phyloP scores from a whole-genome alignment of 2,888 invertebrate genomes.

The Pandemis heparana region DNA sequence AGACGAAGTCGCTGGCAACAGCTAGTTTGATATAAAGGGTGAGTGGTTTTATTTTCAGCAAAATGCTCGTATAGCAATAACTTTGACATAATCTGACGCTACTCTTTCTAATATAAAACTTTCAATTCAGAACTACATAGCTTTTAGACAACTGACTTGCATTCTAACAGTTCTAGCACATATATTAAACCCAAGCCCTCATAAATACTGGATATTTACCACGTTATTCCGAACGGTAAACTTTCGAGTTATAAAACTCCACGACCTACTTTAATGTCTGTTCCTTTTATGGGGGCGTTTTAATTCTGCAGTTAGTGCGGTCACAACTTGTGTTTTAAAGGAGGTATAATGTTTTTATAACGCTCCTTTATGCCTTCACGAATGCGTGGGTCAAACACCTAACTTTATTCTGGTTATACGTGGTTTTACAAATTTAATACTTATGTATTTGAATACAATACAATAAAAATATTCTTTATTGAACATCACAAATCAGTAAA shows the following conservation, averaged over 20 bases:
- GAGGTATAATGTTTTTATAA: slow-evolving; percentile 1
- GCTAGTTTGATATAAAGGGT: too few relatives aligned
- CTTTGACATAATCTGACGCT: too few relatives aligned
- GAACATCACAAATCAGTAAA: too few relatives aligned
- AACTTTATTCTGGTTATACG: too few relatives aligned
- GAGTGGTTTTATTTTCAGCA: too few relatives aligned
- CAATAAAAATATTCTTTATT: too few relatives aligned
- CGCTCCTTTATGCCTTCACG: background rate
- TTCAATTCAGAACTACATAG: background rate
- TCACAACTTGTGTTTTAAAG: slow-evolving; percentile 8
- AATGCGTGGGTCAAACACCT: too few relatives aligned
- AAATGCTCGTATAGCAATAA: too few relatives aligned
- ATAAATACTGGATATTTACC: slow-evolving; percentile 7
- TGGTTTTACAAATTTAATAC: too few relatives aligned
- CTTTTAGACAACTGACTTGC: background rate
- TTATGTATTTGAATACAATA: too few relatives aligned
- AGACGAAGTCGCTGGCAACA: too few relatives aligned
- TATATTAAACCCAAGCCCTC: background rate
- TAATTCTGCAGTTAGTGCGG: slow-evolving; percentile 6
- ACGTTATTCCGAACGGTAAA: slow-evolving; percentile 7
- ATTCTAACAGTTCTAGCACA: background rate
- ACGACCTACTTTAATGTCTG: background rate
- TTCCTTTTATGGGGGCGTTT: background rate
- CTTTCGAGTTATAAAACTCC: slow-evolving; percentile 3
- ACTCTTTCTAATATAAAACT: background rate